A percentile compares a stretch with the other conserved stretches of the same genome.
Evolutionary conservation across 2,113 vertebrate genomes (phyloP).

Genomic region (Phyllostomus discolor): DNA sequence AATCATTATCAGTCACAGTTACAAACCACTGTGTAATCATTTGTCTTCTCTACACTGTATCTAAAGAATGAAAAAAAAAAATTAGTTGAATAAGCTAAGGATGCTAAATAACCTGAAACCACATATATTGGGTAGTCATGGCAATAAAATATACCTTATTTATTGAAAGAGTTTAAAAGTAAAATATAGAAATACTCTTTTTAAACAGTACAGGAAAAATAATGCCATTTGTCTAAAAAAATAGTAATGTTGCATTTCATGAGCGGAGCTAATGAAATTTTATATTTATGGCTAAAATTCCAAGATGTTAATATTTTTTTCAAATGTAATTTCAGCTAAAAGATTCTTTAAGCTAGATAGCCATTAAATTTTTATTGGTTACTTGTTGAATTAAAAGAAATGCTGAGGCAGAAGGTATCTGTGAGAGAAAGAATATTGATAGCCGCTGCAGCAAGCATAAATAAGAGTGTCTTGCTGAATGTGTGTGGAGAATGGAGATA

Average conservation of each 20-base stretch:
- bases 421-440: conserved; percentile 39
- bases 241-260: neutral
- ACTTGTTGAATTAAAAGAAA: conserved; percentile 31
- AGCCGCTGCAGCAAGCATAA: conserved; percentile 19
- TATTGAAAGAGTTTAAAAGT: conserved; percentile 18
- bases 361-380: neutral
- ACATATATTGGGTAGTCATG: neutral
- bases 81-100: neutral
- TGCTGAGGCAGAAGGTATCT: conserved; percentile 22
- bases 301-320: neutral
- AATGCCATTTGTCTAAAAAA: neutral
- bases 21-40: conserved; percentile 1
- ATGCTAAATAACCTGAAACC: neutral
- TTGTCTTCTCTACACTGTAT: neutral
- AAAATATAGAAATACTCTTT: neutral
- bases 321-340: conserved; percentile 53
- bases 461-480: conserved; percentile 32
- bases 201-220: neutral
- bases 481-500: neutral
- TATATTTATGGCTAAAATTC: conserved; percentile 52
- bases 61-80: conserved; percentile 4
- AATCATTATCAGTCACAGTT: conserved; percentile 60
- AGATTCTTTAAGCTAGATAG: neutral
- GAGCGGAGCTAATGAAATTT: conserved; percentile 33
- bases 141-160: neutral